Evolutionary conservation across 2,888 invertebrate genomes (phyloP).

Genomic region (Teleiodes luculella): DNA sequence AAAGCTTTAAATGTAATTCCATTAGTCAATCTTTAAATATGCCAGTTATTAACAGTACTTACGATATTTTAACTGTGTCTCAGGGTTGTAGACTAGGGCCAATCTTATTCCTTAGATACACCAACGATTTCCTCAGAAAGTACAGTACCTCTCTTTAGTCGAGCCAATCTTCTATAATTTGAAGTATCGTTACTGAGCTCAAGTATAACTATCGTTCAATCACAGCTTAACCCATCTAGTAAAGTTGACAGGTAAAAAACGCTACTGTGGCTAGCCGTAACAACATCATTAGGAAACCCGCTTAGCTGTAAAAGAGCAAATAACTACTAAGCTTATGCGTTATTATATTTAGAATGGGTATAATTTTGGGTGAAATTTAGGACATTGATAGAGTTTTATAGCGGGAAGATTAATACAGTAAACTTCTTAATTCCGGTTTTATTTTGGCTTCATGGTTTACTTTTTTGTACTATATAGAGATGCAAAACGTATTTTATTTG

Average conservation of each 20-base stretch:
- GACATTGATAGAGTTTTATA: neutral
- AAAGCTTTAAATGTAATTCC: too few species aligned
- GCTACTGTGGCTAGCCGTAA: conserved; percentile 54
- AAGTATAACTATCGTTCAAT: conserved; percentile 9
- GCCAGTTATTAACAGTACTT: too few species aligned
- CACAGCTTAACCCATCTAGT: conserved; percentile 17
- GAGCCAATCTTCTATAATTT: neutral
- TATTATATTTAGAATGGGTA: conserved; percentile 45
- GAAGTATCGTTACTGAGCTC: conserved; percentile 1
- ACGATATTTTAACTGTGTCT: neutral
- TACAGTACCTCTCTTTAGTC: neutral
- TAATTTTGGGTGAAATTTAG: conserved; percentile 13
- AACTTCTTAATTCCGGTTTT: too few species aligned
- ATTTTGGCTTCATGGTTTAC: too few species aligned
- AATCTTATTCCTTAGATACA: neutral
- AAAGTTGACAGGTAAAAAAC: conserved; percentile 57
- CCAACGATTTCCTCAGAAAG: neutral
- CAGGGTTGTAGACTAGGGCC: neutral
- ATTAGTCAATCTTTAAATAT: too few species aligned
- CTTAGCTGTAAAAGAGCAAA: conserved; percentile 56
- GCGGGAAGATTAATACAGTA: too few species aligned
- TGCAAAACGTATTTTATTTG: too few species aligned
- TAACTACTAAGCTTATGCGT: conserved; percentile 60
- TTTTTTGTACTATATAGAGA: too few species aligned
- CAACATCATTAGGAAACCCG: conserved; percentile 60